Percentiles rank a stretch among this genome's conserved stretches.
Conservation (phyloP, 2,888 invertebrate species). For the Rapana venosa region DNA sequence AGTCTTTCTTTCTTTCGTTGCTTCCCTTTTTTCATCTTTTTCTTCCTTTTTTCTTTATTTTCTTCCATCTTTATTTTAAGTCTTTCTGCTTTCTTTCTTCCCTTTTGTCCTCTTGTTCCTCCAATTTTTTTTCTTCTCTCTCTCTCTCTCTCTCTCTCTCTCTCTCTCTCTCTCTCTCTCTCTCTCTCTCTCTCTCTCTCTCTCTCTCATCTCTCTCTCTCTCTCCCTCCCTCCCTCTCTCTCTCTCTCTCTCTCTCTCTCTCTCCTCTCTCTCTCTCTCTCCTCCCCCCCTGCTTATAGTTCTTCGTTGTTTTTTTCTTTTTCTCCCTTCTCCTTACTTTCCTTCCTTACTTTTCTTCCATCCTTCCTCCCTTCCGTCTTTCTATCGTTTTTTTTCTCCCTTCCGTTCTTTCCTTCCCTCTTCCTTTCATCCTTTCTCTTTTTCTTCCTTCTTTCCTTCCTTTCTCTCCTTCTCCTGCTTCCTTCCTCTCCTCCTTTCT, state of each 20-base stretch:
- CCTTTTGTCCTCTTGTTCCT: too few species aligned
- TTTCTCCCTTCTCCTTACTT: background rate
- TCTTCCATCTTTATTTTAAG: background rate
- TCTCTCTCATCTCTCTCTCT: too few species aligned
- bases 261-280: slow-evolving; percentile 4
- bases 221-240: background rate
- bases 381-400: background rate
- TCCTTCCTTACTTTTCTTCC: background rate
- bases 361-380: background rate
- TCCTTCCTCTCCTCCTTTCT: background rate
- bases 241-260: background rate
- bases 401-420: background rate
- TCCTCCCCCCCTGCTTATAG: too few species aligned
- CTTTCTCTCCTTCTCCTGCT: background rate
- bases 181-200: background rate
- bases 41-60: background rate
- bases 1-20: background rate
- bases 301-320: background rate
- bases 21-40: background rate
- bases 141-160: background rate
- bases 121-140: background rate
- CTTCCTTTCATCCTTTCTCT: background rate
- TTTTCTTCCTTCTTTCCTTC: background rate
- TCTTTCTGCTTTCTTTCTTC: background rate
- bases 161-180: background rate